A percentile compares a stretch with the other conserved stretches of the same genome.
Evolutionary conservation across 2,797 vertebrate genomes (phyloP).

Genomic region (Rachycentron canadum): DNA sequence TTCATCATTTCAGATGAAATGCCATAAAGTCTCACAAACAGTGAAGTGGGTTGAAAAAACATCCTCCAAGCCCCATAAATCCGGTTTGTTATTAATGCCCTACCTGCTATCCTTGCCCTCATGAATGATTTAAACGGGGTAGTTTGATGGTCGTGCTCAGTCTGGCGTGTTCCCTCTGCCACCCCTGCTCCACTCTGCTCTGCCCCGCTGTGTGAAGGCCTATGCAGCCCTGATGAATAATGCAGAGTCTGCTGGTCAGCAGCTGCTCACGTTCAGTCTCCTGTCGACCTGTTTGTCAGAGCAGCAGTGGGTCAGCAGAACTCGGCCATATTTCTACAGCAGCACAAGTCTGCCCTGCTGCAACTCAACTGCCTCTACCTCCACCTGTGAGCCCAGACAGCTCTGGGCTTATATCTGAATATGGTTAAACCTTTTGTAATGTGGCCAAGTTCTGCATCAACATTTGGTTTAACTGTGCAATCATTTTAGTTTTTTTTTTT

Average conservation of each 20-base stretch:
- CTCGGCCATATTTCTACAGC: conserved; percentile 46
- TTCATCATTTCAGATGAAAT: background rate
- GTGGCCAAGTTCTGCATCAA: background rate
- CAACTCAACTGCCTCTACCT: background rate
- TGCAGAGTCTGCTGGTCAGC: conserved; percentile 68
- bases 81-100: conserved; percentile 40
- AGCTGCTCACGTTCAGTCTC: conserved; percentile 63
- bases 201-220: conserved; percentile 63
- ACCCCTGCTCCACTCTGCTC: conserved; percentile 49
- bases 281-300: conserved; percentile 51
- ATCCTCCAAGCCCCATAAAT: conserved; percentile 21
- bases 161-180: conserved; percentile 60
- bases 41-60: conserved; percentile 10
- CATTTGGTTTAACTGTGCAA: background rate
- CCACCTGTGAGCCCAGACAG: conserved; percentile 29
- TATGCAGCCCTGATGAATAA: conserved; percentile 82
- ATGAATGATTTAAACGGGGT: conserved; percentile 72
- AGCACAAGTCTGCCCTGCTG: background rate
- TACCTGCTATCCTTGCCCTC: conserved; percentile 45
- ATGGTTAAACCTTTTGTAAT: background rate
- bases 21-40: background rate
- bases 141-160: conserved; percentile 46
- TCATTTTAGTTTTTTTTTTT: background rate
- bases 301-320: conserved; percentile 63
- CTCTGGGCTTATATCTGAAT: background rate